A percentile compares a stretch with the other conserved stretches of the same genome.
phyloP scores from a whole-genome alignment of 2,113 vertebrate species.

The Chloroceryle aenea region DNA sequence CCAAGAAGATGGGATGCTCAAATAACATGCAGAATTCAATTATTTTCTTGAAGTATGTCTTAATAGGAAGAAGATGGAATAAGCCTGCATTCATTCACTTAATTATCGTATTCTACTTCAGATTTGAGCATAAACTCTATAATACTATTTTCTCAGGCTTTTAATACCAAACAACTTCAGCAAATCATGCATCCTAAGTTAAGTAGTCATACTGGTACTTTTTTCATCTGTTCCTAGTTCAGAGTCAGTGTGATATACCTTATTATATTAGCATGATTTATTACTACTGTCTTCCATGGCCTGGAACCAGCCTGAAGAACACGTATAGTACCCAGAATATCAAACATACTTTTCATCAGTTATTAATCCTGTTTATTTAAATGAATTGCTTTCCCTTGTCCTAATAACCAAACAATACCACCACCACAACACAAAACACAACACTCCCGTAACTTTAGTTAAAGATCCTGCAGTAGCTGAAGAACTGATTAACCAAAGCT shows the following conservation, averaged over 20 bases:
- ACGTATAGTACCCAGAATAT: not conserved
- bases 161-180: not conserved
- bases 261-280: not conserved
- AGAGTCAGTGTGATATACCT: not conserved
- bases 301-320: not conserved
- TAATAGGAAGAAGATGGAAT: not conserved
- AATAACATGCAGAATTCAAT: not conserved
- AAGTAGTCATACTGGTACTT: not conserved
- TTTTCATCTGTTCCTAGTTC: not conserved
- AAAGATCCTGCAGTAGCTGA: not conserved
- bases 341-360: not conserved
- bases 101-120: not conserved
- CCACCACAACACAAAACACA: fast-evolving
- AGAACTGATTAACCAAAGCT: not conserved
- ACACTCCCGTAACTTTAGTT: not conserved
- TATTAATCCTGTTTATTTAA: not conserved
- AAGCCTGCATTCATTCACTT: not conserved
- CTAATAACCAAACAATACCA: not conserved
- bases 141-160: not conserved
- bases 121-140: not conserved
- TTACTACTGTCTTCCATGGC: not conserved
- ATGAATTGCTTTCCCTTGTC: not conserved
- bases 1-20: not conserved
- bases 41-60: not conserved
- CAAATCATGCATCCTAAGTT: not conserved